A percentile compares a stretch with the other conserved stretches of the same genome.
Conservation (phyloP, 2,113 vertebrate genomes). For the Epinephelus fuscoguttatus region DNA sequence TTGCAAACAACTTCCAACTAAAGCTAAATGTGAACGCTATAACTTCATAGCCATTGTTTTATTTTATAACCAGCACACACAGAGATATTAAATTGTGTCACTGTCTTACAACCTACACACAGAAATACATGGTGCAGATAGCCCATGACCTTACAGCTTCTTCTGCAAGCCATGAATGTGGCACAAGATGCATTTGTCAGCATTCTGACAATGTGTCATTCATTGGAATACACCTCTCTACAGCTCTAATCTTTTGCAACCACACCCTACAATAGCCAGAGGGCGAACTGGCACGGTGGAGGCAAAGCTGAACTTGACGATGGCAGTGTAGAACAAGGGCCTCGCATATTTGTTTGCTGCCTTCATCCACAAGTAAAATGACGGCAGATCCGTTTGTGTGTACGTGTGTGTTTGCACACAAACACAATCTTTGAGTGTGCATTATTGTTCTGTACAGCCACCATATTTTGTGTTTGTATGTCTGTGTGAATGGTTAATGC, state of each 20-base stretch:
- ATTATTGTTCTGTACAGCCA: not conserved
- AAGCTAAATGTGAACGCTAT: not conserved
- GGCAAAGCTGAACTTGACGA: slow-evolving; percentile 43
- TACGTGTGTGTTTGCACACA: not conserved
- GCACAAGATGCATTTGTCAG: slow-evolving; percentile 8
- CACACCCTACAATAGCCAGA: slow-evolving; percentile 59
- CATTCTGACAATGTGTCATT: slow-evolving; percentile 8
- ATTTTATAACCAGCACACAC: not conserved
- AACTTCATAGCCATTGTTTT: not conserved
- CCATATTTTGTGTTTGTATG: not conserved
- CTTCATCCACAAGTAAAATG: not conserved
- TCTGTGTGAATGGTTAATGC: not conserved
- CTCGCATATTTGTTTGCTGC: not conserved
- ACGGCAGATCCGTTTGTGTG: not conserved
- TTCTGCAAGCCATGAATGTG: not conserved
- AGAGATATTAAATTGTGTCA: too few relatives aligned
- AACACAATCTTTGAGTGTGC: not conserved
- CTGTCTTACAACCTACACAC: too few relatives aligned
- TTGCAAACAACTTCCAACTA: not conserved
- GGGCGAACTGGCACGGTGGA: slow-evolving; percentile 53
- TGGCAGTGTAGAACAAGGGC: not conserved
- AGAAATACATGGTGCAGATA: not conserved
- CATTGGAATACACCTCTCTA: not conserved
- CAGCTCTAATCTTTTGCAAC: slow-evolving; percentile 28
- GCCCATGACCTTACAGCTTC: not conserved